Conservation (phyloP, 2,888 invertebrate species). For the Polia nebulosa region DNA sequence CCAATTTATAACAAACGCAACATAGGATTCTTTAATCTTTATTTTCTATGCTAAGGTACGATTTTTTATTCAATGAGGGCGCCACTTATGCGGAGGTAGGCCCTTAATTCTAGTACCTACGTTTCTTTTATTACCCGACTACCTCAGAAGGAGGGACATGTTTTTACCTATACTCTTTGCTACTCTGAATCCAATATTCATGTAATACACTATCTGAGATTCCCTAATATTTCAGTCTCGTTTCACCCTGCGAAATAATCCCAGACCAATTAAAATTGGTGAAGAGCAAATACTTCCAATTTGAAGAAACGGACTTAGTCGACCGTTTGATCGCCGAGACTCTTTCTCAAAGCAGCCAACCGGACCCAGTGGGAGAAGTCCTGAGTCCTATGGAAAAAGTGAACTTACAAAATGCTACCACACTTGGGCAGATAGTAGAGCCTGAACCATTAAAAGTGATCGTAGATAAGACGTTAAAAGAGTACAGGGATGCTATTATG, state of each 20-base stretch:
- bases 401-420: slow-evolving; percentile 71
- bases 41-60: no score
- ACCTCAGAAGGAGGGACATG: no score
- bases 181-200: no score
- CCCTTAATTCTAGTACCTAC: no score
- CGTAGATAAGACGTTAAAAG: slow-evolving; percentile 73
- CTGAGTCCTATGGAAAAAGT: slow-evolving; percentile 76
- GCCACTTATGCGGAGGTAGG: no score
- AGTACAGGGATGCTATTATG: slow-evolving; percentile 76
- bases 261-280: slow-evolving; percentile 67
- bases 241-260: slow-evolving; percentile 68
- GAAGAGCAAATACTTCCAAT: slow-evolving; percentile 72
- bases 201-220: no score
- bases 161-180: no score
- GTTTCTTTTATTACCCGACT: no score
- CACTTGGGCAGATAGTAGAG: slow-evolving; percentile 70
- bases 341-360: slow-evolving; percentile 69
- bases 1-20: no score
- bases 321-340: slow-evolving; percentile 77
- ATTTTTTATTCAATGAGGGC: no score
- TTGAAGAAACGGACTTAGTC: slow-evolving; percentile 67
- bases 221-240: slow-evolving; percentile 62
- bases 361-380: slow-evolving; percentile 76
- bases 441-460: slow-evolving; percentile 43
- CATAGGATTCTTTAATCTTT: no score